Evolutionary conservation across 2,888 invertebrate genomes (phyloP).

Genomic region (Fragum whitleyi): DNA sequence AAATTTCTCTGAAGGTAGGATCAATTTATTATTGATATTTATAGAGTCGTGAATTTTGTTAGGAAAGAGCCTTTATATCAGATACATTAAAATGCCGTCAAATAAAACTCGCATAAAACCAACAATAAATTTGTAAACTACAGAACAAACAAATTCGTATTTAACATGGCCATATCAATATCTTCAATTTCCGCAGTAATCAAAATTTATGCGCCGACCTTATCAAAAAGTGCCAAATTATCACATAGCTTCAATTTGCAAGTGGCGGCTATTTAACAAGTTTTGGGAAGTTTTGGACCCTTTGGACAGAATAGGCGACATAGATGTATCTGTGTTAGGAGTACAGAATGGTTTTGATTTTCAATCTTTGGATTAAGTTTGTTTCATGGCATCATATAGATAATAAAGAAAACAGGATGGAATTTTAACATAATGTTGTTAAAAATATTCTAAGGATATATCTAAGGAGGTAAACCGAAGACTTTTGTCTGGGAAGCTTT

Average conservation of each 20-base stretch:
- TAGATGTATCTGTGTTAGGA: too few relatives aligned
- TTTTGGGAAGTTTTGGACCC: neutral
- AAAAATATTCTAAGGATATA: too few relatives aligned
- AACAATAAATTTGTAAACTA: constrained; percentile 22
- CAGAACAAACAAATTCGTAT: constrained; percentile 15
- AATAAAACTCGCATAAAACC: neutral
- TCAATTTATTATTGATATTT: too few relatives aligned
- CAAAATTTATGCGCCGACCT: constrained; percentile 12
- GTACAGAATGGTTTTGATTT: too few relatives aligned
- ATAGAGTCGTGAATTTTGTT: too few relatives aligned
- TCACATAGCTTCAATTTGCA: constrained; percentile 10
- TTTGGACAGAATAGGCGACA: neutral
- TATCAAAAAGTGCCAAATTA: constrained; percentile 19
- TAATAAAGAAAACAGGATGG: too few relatives aligned
- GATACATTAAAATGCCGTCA: neutral
- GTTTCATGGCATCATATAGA: too few relatives aligned
- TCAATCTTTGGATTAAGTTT: too few relatives aligned
- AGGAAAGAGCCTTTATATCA: too few relatives aligned
- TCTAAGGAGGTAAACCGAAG: too few relatives aligned
- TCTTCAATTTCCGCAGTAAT: constrained; percentile 15
- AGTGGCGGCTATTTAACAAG: constrained; percentile 10
- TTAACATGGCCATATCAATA: constrained; percentile 21
- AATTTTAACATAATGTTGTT: too few relatives aligned
- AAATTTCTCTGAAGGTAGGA: too few relatives aligned
- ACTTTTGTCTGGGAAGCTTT: neutral